phyloP scores from a whole-genome alignment of 2,797 vertebrate genomes.

The Gadopsis bispinosus region DNA sequence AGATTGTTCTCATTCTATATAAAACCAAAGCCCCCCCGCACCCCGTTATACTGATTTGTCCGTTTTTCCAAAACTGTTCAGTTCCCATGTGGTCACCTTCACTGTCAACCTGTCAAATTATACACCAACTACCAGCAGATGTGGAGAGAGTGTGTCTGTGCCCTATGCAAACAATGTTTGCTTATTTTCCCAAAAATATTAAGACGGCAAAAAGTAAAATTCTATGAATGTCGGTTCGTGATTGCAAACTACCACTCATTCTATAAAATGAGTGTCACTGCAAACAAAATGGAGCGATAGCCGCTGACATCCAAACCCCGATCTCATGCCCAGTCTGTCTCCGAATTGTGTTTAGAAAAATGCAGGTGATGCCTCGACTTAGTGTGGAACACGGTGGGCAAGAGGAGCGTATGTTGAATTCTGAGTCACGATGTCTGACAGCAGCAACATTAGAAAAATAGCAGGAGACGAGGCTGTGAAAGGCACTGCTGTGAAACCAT shows the following conservation, averaged over 20 bases:
- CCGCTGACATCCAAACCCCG: constrained; percentile 2
- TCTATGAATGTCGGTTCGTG: neutral
- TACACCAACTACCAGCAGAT: neutral
- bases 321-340: constrained; percentile 11
- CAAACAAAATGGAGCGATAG: neutral
- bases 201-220: neutral
- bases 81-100: neutral
- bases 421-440: constrained; percentile 41
- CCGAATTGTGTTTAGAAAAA: constrained; percentile 4
- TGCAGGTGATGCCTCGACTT: neutral
- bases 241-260: neutral
- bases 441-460: constrained; percentile 43
- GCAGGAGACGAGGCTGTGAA: constrained; percentile 31
- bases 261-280: neutral
- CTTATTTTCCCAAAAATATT: neutral
- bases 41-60: neutral
- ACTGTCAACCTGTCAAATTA: constrained; percentile 10
- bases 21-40: neutral
- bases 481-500: constrained; percentile 45
- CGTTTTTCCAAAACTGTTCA: neutral
- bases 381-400: constrained; percentile 15
- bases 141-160: neutral
- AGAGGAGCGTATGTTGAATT: constrained; percentile 10
- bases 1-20: neutral
- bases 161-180: neutral